phyloP scores from a whole-genome alignment of 2,113 vertebrate species.

The Sialia sialis region DNA sequence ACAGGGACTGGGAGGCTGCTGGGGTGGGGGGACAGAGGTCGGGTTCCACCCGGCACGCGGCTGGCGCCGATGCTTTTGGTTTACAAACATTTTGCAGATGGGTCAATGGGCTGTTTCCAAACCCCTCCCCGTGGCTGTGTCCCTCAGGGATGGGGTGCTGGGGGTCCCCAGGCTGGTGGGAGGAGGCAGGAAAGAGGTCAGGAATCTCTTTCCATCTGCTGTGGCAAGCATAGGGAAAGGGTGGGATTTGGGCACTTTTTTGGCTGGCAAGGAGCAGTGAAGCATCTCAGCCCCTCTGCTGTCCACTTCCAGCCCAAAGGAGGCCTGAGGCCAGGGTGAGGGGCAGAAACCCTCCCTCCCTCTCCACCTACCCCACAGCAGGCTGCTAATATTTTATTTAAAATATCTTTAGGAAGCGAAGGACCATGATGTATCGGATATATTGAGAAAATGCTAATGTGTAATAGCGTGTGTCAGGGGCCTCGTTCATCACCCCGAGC shows the following conservation, averaged over 20 bases:
- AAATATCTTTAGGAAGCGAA: slow-evolving; percentile 60
- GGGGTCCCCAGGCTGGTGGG: no score
- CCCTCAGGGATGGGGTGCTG: not conserved
- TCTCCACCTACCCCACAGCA: not conserved
- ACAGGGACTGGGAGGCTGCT: slow-evolving; percentile 17
- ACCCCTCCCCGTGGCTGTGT: not conserved
- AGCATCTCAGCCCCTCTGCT: not conserved
- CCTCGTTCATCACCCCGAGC: slow-evolving; percentile 74
- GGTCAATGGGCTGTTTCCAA: slow-evolving; percentile 50
- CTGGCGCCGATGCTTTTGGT: slow-evolving; percentile 68
- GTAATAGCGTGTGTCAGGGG: slow-evolving; percentile 73
- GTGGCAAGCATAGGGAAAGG: not conserved
- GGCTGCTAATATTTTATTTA: slow-evolving; percentile 71
- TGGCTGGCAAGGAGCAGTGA: not conserved
- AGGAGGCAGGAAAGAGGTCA: not conserved
- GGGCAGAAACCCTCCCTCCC: not conserved
- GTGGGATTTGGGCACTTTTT: not conserved
- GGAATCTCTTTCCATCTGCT: not conserved
- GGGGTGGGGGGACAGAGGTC: slow-evolving; percentile 13
- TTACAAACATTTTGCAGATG: slow-evolving; percentile 75
- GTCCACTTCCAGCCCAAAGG: not conserved
- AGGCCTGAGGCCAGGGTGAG: not conserved
- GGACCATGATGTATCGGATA: slow-evolving; percentile 68
- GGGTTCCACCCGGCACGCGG: not conserved
- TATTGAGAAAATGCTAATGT: slow-evolving; percentile 80